Evolutionary conservation across 2,797 vertebrate genomes (phyloP).

Genomic region (Threskiornis aethiopicus): DNA sequence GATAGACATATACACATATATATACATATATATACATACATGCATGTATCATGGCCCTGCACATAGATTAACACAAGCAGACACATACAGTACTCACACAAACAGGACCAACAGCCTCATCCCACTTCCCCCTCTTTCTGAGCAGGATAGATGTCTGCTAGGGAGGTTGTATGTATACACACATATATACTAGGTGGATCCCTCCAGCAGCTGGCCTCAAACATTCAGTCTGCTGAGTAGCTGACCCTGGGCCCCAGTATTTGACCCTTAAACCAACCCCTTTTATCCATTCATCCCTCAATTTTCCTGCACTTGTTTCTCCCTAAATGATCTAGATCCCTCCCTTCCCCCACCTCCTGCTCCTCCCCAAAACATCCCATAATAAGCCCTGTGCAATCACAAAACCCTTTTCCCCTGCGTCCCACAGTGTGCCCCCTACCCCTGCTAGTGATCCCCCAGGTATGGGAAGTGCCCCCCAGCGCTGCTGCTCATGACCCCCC

Average conservation of each 20-base stretch:
- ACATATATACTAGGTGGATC: accelerated
- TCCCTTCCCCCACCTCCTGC: not conserved
- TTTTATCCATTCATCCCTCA: not conserved
- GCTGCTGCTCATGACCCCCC: not conserved
- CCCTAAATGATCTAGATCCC: not conserved
- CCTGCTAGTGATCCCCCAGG: accelerated
- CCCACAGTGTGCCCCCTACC: accelerated
- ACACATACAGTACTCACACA: not conserved
- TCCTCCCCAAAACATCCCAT: not conserved
- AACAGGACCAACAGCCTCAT: not conserved
- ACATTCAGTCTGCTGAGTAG: not conserved
- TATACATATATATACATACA: not conserved
- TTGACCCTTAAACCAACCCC: not conserved
- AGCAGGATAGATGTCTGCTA: not conserved
- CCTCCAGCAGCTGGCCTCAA: not conserved
- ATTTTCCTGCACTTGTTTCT: not conserved
- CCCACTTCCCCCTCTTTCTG: not conserved
- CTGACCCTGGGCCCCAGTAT: not conserved
- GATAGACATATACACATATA: not conserved
- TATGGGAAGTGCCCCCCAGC: not conserved
- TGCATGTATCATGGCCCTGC: too few species aligned
- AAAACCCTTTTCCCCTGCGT: not conserved
- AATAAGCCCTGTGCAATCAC: not conserved
- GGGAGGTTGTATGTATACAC: not conserved
- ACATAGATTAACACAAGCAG: not conserved